A percentile compares a stretch with the other conserved stretches of the same genome.
phyloP scores from a whole-genome alignment of 2,797 vertebrate genomes.

The Girardinus metallicus region DNA sequence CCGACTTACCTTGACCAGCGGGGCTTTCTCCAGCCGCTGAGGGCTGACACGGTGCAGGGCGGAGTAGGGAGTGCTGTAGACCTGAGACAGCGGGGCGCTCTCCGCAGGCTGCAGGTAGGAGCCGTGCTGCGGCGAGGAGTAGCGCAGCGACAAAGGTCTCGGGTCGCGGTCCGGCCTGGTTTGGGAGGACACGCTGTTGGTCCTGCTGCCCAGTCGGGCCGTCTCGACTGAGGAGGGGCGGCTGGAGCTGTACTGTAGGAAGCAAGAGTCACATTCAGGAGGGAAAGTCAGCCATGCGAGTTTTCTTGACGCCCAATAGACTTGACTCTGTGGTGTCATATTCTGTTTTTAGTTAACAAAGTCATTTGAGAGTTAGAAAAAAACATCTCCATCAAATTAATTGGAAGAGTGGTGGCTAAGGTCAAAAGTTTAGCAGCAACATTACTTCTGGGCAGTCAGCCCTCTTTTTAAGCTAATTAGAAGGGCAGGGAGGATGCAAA shows the following conservation, averaged over 20 bases:
- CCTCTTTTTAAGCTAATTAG: constrained; percentile 54
- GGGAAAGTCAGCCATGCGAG: constrained; percentile 33
- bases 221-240: constrained; percentile 69
- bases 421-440: constrained; percentile 47
- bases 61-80: constrained; percentile 85
- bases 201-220: constrained; percentile 78
- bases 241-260: constrained; percentile 77
- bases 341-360: constrained; percentile 21
- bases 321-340: neutral
- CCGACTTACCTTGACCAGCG: constrained; percentile 83
- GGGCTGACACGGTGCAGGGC: constrained; percentile 48
- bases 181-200: constrained; percentile 83
- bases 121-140: constrained; percentile 76
- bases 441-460: constrained; percentile 34
- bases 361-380: constrained; percentile 4
- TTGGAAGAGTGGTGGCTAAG: constrained; percentile 23
- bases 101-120: constrained; percentile 67
- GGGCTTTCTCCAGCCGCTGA: constrained; percentile 72
- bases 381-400: constrained; percentile 29
- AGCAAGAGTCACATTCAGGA: constrained; percentile 25
- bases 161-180: constrained; percentile 68
- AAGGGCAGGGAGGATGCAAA: constrained; percentile 26
- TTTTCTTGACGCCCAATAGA: neutral
- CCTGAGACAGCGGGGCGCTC: constrained; percentile 61
- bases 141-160: constrained; percentile 71